Evolutionary conservation across 2,888 invertebrate species (phyloP).

Genomic region (Desoria tigrina): DNA sequence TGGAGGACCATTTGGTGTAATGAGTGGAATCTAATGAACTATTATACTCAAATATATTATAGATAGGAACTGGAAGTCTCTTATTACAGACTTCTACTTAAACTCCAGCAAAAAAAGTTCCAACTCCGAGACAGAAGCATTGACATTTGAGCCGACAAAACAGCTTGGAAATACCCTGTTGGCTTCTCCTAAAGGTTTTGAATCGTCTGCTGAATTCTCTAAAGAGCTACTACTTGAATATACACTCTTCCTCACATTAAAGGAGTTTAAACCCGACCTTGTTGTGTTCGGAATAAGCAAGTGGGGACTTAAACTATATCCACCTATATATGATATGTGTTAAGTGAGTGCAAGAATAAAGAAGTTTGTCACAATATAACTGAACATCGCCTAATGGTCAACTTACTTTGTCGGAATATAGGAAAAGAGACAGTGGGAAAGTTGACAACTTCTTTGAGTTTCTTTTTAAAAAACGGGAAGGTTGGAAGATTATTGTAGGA

Average conservation of each 20-base stretch:
- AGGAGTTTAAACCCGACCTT: slow-evolving; percentile 30
- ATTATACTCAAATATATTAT: slow-evolving; percentile 26
- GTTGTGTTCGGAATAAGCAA: slow-evolving; percentile 33
- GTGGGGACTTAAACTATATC: slow-evolving; percentile 1
- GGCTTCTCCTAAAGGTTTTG: too few species aligned
- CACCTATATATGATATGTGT: too few species aligned
- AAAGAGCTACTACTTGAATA: too few species aligned
- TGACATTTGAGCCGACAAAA: too few species aligned
- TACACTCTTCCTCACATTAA: not conserved
- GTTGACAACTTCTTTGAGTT: slow-evolving; percentile 25
- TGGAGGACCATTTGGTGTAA: slow-evolving; percentile 47
- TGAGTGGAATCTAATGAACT: slow-evolving; percentile 52
- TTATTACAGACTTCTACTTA: too few species aligned
- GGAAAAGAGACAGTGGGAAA: slow-evolving; percentile 10
- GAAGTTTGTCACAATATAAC: too few species aligned
- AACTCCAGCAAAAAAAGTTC: too few species aligned
- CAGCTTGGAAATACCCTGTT: too few species aligned
- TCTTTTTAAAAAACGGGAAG: not conserved
- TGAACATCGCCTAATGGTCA: not conserved
- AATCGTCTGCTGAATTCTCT: too few species aligned
- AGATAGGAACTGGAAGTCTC: not conserved
- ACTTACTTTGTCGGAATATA: not conserved
- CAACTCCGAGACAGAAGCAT: too few species aligned
- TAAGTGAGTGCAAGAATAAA: too few species aligned
- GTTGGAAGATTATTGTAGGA: not conserved